A percentile compares a stretch with the other conserved stretches of the same genome.
These are phyloP conservation scores for Gymnobelideus leadbeateri DNA, from an alignment of 2,113 vertebrate species.

Conservation along the genomic window DNA sequence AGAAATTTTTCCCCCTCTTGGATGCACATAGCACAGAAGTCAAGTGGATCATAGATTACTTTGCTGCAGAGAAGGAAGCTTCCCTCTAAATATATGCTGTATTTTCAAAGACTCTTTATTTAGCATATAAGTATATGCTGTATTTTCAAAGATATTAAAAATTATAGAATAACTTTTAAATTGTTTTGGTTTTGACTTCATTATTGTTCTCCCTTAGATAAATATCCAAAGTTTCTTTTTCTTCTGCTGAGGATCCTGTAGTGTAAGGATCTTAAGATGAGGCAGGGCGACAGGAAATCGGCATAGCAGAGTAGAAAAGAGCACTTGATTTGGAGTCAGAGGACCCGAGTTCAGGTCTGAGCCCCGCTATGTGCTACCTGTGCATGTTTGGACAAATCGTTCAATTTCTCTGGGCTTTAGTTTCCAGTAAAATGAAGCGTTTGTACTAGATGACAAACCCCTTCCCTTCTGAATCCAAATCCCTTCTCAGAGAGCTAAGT, in stretches of 20 bases:
- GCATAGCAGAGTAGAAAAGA: not conserved
- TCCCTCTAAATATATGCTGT: not conserved
- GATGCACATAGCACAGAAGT: not conserved
- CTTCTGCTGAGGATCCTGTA: not conserved
- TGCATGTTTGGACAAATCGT: not conserved
- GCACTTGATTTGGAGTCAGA: not conserved
- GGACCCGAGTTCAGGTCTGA: not conserved
- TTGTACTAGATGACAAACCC: not conserved
- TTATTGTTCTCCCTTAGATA: not conserved
- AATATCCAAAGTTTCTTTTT: not conserved
- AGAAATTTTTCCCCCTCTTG: not conserved
- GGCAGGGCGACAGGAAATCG: not conserved
- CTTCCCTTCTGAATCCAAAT: not conserved
- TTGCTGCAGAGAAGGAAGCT: not conserved
- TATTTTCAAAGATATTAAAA: not conserved
- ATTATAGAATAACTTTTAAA: not conserved
- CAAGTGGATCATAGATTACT: not conserved
- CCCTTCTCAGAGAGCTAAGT: not conserved
- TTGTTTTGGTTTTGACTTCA: not conserved
- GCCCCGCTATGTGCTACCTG: not conserved
- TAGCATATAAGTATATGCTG: not conserved
- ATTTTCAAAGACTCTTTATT: not conserved
- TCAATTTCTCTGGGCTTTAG: not conserved
- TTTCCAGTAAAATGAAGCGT: not conserved
- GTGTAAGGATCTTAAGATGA: not conserved